Conservation (phyloP, 2,797 vertebrate genomes). For the Acanthopagrus latus region DNA sequence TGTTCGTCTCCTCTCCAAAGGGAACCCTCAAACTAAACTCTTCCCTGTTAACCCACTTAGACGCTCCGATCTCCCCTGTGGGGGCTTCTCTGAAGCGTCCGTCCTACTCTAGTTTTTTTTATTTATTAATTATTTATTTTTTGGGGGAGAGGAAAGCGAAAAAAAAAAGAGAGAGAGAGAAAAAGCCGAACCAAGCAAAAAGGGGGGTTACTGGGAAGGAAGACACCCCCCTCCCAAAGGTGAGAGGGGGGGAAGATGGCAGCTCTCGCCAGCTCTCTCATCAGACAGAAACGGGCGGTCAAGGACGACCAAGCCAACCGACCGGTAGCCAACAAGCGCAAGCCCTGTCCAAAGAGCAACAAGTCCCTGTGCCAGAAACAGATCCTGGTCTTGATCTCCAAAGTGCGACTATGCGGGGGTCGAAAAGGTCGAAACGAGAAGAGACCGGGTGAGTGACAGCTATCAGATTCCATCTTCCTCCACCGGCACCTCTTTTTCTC, state of each 20-base stretch:
- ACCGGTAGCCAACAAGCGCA: constrained; percentile 89
- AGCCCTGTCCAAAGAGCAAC: constrained; percentile 92
- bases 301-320: constrained; percentile 90
- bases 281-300: constrained; percentile 94
- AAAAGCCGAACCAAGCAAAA: constrained; percentile 51
- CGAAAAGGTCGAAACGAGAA: constrained; percentile 86
- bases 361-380: constrained; percentile 95
- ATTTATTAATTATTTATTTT: no score
- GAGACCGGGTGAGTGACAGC: constrained; percentile 87
- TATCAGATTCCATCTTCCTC: constrained; percentile 32
- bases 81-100: constrained; percentile 66
- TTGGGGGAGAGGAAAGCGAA: constrained; percentile 42
- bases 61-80: constrained; percentile 63
- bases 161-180: not conserved
- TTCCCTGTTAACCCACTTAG: constrained; percentile 77
- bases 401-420: constrained; percentile 91
- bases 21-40: constrained; percentile 77
- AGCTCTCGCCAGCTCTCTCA: constrained; percentile 94
- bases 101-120: constrained; percentile 60
- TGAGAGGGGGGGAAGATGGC: constrained; percentile 92
- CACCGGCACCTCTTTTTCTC: constrained; percentile 20
- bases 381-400: constrained; percentile 92
- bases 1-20: constrained; percentile 62
- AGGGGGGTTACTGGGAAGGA: constrained; percentile 60
- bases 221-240: constrained; percentile 86